Conservation (phyloP, 2,797 vertebrate genomes). For the Peromyscus nudipes region DNA sequence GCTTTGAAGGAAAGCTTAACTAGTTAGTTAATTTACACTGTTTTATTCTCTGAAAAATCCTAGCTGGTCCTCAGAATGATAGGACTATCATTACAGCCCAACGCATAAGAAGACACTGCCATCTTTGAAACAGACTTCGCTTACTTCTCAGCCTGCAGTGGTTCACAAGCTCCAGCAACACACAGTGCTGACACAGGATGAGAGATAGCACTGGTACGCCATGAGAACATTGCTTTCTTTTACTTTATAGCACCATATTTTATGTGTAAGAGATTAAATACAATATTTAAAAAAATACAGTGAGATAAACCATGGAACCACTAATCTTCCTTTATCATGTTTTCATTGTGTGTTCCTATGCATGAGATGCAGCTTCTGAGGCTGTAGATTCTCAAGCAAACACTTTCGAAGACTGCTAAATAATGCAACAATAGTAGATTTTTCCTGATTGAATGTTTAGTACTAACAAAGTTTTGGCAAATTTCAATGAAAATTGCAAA, state of each 20-base stretch:
- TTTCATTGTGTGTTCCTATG: background rate
- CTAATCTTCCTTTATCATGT: slow-evolving; percentile 79
- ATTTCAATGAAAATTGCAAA: slow-evolving; percentile 36
- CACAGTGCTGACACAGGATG: background rate
- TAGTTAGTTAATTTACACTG: slow-evolving; percentile 86
- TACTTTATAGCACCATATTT: slow-evolving; percentile 69
- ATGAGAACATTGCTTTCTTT: slow-evolving; percentile 64
- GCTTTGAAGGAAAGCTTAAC: slow-evolving; percentile 81
- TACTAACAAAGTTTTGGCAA: background rate
- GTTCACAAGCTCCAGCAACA: slow-evolving; percentile 56
- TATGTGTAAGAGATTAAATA: slow-evolving; percentile 71
- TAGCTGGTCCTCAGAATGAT: slow-evolving; percentile 83
- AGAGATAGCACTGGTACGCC: background rate
- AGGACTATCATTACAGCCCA: slow-evolving; percentile 79
- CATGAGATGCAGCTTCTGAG: background rate
- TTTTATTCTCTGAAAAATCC: slow-evolving; percentile 86
- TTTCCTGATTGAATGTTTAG: slow-evolving; percentile 14
- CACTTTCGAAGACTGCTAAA: slow-evolving; percentile 2
- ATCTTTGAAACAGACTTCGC: slow-evolving; percentile 84
- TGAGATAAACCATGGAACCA: slow-evolving; percentile 73
- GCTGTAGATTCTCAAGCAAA: background rate
- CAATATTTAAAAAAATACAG: slow-evolving; percentile 75
- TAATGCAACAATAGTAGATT: background rate
- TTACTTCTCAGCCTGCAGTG: slow-evolving; percentile 67
- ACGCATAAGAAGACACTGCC: slow-evolving; percentile 84